Evolutionary conservation across 1,140 invertebrate genomes (phyloP).

Genomic region (Hyles euphorbiae): DNA sequence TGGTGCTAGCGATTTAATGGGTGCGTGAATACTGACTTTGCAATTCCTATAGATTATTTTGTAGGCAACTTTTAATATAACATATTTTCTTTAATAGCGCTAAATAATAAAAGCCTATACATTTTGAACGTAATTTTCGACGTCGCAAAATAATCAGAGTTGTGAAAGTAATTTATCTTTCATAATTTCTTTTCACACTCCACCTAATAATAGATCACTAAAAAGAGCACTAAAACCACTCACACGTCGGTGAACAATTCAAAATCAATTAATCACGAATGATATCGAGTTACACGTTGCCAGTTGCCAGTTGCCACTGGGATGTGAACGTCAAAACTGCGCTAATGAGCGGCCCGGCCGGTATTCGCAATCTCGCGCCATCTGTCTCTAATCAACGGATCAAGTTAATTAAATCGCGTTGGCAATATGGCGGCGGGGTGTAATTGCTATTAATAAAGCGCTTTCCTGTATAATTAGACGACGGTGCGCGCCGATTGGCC

Average conservation of each 20-base stretch:
- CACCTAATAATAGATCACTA: too few relatives aligned
- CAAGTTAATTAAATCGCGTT: constrained; percentile 71
- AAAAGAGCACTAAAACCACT: not conserved
- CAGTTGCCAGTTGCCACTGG: constrained; percentile 12
- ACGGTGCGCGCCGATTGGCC: constrained; percentile 57
- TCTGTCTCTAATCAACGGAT: constrained; percentile 72
- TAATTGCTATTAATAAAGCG: constrained; percentile 74
- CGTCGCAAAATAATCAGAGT: too few relatives aligned
- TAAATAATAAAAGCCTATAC: too few relatives aligned
- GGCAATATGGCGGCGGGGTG: constrained; percentile 65
- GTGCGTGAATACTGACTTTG: too few relatives aligned
- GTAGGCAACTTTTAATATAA: too few relatives aligned
- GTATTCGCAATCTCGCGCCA: constrained; percentile 62
- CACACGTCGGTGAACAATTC: not conserved
- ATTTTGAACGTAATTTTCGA: too few relatives aligned
- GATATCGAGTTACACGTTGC: constrained; percentile 16
- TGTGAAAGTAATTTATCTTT: too few relatives aligned
- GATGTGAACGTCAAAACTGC: constrained; percentile 35
- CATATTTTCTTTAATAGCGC: too few relatives aligned
- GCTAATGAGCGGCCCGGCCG: constrained; percentile 51
- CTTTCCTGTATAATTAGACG: constrained; percentile 72
- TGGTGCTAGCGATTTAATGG: too few relatives aligned
- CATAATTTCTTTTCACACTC: too few relatives aligned
- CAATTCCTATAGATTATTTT: too few relatives aligned
- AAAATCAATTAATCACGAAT: constrained; percentile 9